These are phyloP conservation scores for Noturus placidus DNA, from an alignment of 2,113 vertebrate genomes.

Conservation along the genomic window DNA sequence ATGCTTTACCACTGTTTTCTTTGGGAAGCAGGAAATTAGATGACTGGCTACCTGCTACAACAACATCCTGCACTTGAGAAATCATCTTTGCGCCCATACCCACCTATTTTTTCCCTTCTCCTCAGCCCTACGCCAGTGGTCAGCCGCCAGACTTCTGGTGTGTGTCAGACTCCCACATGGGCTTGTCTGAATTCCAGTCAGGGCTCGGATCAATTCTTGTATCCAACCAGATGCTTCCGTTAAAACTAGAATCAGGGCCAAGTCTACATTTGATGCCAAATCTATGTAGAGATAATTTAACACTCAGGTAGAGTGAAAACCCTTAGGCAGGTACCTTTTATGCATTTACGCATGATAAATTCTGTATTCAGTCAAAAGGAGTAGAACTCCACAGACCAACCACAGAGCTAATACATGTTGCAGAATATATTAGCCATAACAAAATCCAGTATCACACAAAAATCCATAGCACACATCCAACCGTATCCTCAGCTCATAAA, in stretches of 20 bases:
- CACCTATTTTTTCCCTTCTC: slow-evolving; percentile 80
- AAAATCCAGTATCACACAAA: slow-evolving; percentile 3
- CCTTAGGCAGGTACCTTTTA: slow-evolving; percentile 4
- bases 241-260: slow-evolving; percentile 67
- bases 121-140: slow-evolving; percentile 70
- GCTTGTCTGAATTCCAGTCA: slow-evolving; percentile 70
- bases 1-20: slow-evolving; percentile 75
- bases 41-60: slow-evolving; percentile 83
- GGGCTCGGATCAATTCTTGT: slow-evolving; percentile 74
- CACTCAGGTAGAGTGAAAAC: slow-evolving; percentile 12
- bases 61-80: slow-evolving; percentile 85
- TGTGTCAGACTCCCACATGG: slow-evolving; percentile 59
- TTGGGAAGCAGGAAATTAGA: slow-evolving; percentile 84
- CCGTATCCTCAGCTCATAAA: neutral
- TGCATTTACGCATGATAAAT: neutral
- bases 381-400: slow-evolving; percentile 11
- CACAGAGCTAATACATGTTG: slow-evolving; percentile 10
- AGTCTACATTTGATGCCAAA: slow-evolving; percentile 57
- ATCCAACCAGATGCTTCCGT: slow-evolving; percentile 78
- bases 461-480: slow-evolving; percentile 19
- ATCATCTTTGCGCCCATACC: slow-evolving; percentile 77
- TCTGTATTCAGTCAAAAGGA: slow-evolving; percentile 7
- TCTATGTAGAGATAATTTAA: slow-evolving; percentile 46
- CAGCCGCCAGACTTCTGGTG: slow-evolving; percentile 60
- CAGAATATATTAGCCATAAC: neutral